These are phyloP conservation scores for Sebastes oblongus DNA, from an alignment of 2,797 vertebrate genomes.

Conservation along the genomic window DNA sequence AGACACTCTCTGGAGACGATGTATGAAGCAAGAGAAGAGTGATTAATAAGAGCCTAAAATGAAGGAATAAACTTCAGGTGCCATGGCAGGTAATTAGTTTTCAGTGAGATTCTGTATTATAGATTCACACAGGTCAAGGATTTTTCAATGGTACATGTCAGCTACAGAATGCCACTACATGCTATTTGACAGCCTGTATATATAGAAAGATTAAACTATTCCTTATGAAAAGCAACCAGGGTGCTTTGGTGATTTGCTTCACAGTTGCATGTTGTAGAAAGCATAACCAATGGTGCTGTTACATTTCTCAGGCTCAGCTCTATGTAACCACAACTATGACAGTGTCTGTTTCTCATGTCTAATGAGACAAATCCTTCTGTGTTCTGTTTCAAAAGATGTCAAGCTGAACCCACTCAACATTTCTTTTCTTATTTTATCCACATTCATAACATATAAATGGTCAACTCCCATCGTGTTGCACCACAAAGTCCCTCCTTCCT, in stretches of 20 bases:
- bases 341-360: constrained; percentile 14
- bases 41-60: neutral
- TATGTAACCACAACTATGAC: constrained; percentile 40
- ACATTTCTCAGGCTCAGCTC: constrained; percentile 8
- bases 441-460: constrained; percentile 41
- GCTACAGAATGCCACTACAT: neutral
- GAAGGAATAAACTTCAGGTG: neutral
- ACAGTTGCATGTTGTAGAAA: neutral
- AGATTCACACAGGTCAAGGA: neutral
- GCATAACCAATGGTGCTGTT: neutral
- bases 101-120: neutral
- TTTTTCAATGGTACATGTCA: neutral
- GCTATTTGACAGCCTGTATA: too few relatives aligned
- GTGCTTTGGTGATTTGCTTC: constrained; percentile 19
- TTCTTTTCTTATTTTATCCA: constrained; percentile 45
- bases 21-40: neutral
- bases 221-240: neutral
- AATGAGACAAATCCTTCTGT: constrained; percentile 38
- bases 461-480: constrained; percentile 43
- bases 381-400: constrained; percentile 35
- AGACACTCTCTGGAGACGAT: constrained; percentile 8
- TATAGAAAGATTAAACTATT: too few relatives aligned
- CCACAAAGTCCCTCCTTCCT: constrained; percentile 45
- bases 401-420: constrained; percentile 17
- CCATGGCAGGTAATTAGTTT: too few relatives aligned